These are phyloP conservation scores for Mizuhopecten yessoensis DNA, from an alignment of 1,140 invertebrate species.

Conservation along the genomic window DNA sequence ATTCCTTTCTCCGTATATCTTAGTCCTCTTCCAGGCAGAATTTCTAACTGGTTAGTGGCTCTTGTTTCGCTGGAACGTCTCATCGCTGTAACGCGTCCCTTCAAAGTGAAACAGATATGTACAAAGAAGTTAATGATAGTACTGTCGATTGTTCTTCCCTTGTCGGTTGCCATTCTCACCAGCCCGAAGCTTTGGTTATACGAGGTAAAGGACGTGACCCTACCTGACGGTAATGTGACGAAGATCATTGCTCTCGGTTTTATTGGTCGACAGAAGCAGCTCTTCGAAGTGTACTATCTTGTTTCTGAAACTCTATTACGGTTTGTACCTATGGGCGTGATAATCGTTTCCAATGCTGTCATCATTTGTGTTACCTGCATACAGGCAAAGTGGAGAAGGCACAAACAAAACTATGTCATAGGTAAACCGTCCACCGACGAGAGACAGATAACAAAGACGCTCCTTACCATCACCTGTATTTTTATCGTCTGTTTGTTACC, in stretches of 20 bases:
- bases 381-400: background rate
- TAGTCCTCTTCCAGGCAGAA: background rate
- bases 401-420: background rate
- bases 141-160: background rate
- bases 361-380: background rate
- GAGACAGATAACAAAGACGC: background rate
- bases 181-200: background rate
- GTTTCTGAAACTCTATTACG: background rate
- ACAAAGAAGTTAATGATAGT: background rate
- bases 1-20: conserved; percentile 2
- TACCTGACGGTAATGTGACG: background rate
- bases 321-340: background rate
- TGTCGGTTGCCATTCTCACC: conserved; percentile 4
- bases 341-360: background rate
- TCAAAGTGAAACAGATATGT: background rate
- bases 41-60: background rate
- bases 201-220: background rate
- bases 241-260: background rate
- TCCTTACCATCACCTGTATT: background rate
- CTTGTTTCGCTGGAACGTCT: background rate
- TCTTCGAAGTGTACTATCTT: background rate
- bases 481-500: background rate
- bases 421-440: background rate
- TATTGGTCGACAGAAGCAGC: background rate
- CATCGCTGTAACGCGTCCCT: background rate